Evolutionary conservation across 1,140 invertebrate species (phyloP), one percentile per base, ranked within the genome.

Genomic region (Camponotus pennsylvanicus): DNA sequence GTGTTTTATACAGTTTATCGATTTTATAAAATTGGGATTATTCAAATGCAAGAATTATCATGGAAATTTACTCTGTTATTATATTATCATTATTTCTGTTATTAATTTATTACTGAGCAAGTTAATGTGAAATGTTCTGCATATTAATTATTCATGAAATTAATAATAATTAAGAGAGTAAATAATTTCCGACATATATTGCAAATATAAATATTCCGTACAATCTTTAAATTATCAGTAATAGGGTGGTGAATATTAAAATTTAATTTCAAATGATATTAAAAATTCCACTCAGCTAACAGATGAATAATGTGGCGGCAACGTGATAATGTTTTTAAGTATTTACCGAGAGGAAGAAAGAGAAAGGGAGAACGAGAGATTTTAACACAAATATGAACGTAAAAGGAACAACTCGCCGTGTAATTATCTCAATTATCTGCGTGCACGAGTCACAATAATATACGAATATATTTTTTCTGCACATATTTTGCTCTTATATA

Each of bases 371-470:
- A 52, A 18, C 49, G 1, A 52, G 49, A 13, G 45, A 49, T n/a
- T 27, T 3, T 2, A 5, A 40, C 34, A 32, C 7, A 6, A 67
- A 64, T 21, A 15, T 63, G 57, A 42, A 77, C 15, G 13, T 8
- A 37, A 40, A 49, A 32, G 18, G 7, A 13, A 63, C 0, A 27
- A n/a, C 13, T 45, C 13, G 3, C 0, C 13, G 13, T 34, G 9
- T 79, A 79, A 79, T 79, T 69, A 79, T 27, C 45, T 21, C 34
- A 5, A 79, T 79, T 79, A 55, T 79, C n/a, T 21, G 40, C 15
- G 3, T 42, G 2, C n/a, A 42, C 11, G n/a, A 69, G 9, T 79
- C 9, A 11, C 15, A 79, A 34, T 52, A 13, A 15, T n/a, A 34
- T 67, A 69, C 45, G 6, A 71, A 71, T 70, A 18, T 27, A 15